Conservation (phyloP, 1,140 invertebrate genomes). For the Conus betulinus region DNA sequence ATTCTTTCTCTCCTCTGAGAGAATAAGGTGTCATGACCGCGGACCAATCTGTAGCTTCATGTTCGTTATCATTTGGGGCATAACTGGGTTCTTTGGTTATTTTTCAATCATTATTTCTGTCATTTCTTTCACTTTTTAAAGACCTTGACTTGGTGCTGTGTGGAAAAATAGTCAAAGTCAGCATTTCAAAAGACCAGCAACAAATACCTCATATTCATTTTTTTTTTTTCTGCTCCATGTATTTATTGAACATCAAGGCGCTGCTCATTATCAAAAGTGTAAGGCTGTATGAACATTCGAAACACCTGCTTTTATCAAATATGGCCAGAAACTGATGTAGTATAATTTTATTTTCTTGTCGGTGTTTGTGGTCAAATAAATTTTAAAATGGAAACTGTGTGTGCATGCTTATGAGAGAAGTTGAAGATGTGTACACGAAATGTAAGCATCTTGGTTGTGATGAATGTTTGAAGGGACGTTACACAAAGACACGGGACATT, state of each 20-base stretch:
- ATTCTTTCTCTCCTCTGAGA: not conserved
- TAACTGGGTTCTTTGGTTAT: not conserved
- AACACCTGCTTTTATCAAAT: slow-evolving; percentile 31
- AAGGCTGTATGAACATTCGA: slow-evolving; percentile 41
- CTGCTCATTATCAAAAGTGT: slow-evolving; percentile 7
- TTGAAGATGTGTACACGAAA: not conserved
- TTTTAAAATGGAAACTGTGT: not conserved
- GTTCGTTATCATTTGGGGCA: not conserved
- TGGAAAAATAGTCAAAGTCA: not conserved
- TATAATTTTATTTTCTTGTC: slow-evolving; percentile 28
- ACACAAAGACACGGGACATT: too few species aligned
- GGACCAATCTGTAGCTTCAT: slow-evolving; percentile 4
- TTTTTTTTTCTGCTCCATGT: not conserved
- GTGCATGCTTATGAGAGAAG: not conserved
- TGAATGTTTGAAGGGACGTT: not conserved
- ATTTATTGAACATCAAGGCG: not conserved
- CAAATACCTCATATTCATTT: slow-evolving; percentile 4
- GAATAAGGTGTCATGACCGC: not conserved
- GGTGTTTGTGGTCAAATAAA: slow-evolving; percentile 31
- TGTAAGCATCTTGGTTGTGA: not conserved
- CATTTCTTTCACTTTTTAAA: not conserved
- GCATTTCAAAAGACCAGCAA: not conserved
- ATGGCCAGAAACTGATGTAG: slow-evolving; percentile 34
- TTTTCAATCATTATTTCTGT: not conserved
- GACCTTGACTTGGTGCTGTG: slow-evolving; percentile 19